Conservation (phyloP, 2,113 vertebrate species). For the Felis catus region F.catus_Fca126_mat1.0 CM031414.1:41801501-41802000, state of each 20-base stretch:
- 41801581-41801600: not conserved
- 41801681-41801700: not conserved
- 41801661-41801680: not conserved
- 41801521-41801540: not conserved
- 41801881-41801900: not conserved
- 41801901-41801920: not conserved
- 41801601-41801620: not conserved
- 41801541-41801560: not conserved
- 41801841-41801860: not conserved
- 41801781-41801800: not conserved
- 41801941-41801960: conserved; percentile 4
- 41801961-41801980: conserved; percentile 36
- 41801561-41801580: not conserved
- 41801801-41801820: not conserved
- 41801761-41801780: not conserved
- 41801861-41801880: not conserved
- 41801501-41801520: not conserved
- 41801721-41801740: not conserved
- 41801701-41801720: not conserved
- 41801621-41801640: not conserved
- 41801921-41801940: not conserved
- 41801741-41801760: not conserved
- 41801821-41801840: not conserved
- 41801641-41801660: not conserved
- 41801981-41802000: conserved; percentile 43